These are phyloP conservation scores for Monochamus saltuarius DNA, from an alignment of 1,140 invertebrate genomes.

Conservation along the genomic window DNA sequence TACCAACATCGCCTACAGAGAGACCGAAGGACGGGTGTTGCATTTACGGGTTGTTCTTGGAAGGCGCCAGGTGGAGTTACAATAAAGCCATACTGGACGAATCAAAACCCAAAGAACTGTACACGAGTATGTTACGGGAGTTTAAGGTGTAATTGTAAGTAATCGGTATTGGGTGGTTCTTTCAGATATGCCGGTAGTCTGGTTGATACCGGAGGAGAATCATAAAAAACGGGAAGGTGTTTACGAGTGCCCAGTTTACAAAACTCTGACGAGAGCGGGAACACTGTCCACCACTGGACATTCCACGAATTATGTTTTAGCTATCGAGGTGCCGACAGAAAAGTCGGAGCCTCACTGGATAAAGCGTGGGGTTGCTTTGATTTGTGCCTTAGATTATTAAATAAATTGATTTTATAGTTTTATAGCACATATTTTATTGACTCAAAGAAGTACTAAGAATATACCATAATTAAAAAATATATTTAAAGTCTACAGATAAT, in stretches of 20 bases:
- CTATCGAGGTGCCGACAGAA: slow-evolving; percentile 65
- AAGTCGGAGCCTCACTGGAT: slow-evolving; percentile 72
- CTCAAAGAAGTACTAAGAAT: too few relatives aligned
- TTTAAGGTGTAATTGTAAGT: background rate
- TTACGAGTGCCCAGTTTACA: slow-evolving; percentile 77
- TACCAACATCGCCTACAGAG: slow-evolving; percentile 51
- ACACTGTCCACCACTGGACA: slow-evolving; percentile 77
- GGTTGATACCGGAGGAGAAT: slow-evolving; percentile 61
- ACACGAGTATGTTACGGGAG: slow-evolving; percentile 55
- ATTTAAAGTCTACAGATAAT: slow-evolving; percentile 63
- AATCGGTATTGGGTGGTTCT: background rate
- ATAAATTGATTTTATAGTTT: too few relatives aligned
- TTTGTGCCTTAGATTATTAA: slow-evolving; percentile 76
- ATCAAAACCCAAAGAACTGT: slow-evolving; percentile 64
- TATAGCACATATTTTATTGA: too few relatives aligned
- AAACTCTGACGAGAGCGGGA: slow-evolving; percentile 67
- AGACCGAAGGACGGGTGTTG: slow-evolving; percentile 67
- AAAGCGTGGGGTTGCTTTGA: slow-evolving; percentile 72
- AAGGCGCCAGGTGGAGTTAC: slow-evolving; percentile 71
- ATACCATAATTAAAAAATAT: slow-evolving; percentile 60
- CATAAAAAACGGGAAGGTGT: slow-evolving; percentile 52
- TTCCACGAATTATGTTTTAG: slow-evolving; percentile 78
- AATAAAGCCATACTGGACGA: slow-evolving; percentile 56
- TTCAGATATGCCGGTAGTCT: slow-evolving; percentile 64
- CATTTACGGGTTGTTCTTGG: slow-evolving; percentile 71